Base-by-base conservation (phyloP, 1,140 invertebrate species). In the Drosophila willistoni region DNA sequence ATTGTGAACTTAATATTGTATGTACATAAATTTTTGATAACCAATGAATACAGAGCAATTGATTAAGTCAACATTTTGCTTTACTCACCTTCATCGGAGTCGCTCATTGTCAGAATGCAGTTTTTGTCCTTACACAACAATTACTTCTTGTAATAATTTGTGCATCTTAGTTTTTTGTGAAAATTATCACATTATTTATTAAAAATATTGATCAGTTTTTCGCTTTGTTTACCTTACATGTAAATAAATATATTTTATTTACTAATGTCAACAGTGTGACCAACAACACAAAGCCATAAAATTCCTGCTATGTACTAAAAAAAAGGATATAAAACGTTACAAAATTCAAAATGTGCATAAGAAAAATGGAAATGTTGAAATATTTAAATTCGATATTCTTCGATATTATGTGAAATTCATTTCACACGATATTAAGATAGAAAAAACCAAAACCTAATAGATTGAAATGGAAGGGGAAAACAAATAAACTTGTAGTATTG, bases 81-180 rank as follows among this genome's bases (percentile, higher is more conserved):
- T 6, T 34, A 54, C 79, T 69, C 62, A 90, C 87, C 87, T 72
- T 90, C 87, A 51, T 90, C 87, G 7, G 86, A 90, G 73, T 90
- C 87, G 42, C 87, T 60, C 71, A 71, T 57, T 47, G 47, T 39
- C 44, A 64, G 22, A 63, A 59, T 55, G 22, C 34, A 13, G 47
- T 41, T 19, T 13, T 14, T 44, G 44, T 17, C 14, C 2, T 22
- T 29, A 47, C 36, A 68, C 12, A 2, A 22, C 22, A 36, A 29
- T 33, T 34, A 29, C 1, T 13, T 29, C 6, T 29, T 29, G 29
- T 29, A n/a, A 19, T 71, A 17, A 7, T 5, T 34, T 65, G 41
- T 14, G 56, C 61, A 71, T 44, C 44, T 70, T 65, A n/a, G 12
- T 2, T 17, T 25, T 68, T 51, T 64, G 47, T 17, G 34, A 6